These are phyloP conservation scores for Clarias gariepinus DNA, from an alignment of 2,113 vertebrate species.

Conservation along the genomic window DNA sequence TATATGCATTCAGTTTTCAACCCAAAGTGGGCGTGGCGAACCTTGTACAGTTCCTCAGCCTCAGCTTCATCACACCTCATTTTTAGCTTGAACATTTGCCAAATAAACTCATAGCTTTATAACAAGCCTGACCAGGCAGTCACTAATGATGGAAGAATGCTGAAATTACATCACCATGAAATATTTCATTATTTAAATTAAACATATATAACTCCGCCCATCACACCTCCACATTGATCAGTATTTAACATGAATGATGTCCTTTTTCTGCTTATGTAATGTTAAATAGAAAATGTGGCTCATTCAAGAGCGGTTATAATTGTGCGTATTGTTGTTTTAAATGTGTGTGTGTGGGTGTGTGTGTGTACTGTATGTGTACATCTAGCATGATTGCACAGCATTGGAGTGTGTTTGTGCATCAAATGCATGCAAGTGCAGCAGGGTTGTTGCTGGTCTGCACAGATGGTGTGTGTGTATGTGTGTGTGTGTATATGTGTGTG, in stretches of 20 bases:
- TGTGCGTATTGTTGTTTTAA: slow-evolving; percentile 17
- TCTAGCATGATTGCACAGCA: slow-evolving; percentile 27
- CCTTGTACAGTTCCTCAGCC: background rate
- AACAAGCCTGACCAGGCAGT: background rate
- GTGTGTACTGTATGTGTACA: slow-evolving; percentile 31
- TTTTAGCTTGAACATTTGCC: background rate
- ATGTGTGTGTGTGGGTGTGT: slow-evolving; percentile 40
- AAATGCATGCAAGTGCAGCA: slow-evolving; percentile 65
- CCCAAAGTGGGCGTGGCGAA: background rate
- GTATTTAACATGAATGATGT: background rate
- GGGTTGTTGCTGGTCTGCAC: slow-evolving; percentile 78
- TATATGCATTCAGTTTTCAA: background rate
- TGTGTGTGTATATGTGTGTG: slow-evolving; percentile 42
- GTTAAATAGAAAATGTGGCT: background rate
- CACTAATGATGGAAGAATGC: background rate
- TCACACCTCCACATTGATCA: background rate
- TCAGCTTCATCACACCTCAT: background rate
- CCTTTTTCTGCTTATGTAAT: background rate
- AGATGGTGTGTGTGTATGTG: slow-evolving; percentile 73
- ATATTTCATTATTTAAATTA: background rate
- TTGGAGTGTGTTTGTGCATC: slow-evolving; percentile 57
- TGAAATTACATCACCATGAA: background rate
- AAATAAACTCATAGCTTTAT: background rate
- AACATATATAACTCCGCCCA: background rate
- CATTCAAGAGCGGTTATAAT: background rate